Base-by-base conservation (phyloP, 2,113 vertebrate species). In the Hylia prasina region DNA sequence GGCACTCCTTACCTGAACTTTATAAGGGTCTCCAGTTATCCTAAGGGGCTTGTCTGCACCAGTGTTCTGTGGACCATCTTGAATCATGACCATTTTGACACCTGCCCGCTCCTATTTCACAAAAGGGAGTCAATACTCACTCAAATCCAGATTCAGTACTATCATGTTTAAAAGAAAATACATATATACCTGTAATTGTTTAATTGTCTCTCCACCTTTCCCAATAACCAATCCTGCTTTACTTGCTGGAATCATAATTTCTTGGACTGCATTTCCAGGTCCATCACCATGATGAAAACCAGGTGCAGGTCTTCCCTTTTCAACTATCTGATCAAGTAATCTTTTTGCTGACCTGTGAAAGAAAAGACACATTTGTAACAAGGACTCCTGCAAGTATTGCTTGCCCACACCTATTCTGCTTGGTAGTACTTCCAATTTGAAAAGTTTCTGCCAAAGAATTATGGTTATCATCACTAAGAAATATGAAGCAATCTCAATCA, bases 81-180 rank as follows among this genome's bases (percentile, higher is more conserved):
- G 99, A 97, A 99, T 99, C 99, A 99, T 99, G 31, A 99, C 99
- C 99, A 99, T 99, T 97, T 99, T 99, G 78, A 99, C 99, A 82
- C 99, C 99, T 63, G 99, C 99, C 58, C 99, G 97, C 77, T 99
- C 99, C 99, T 99, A 48, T 86, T 94, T 65, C 35, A 95, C 28
- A 94, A 70, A 64, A 96, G 2, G 27, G 71, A 91, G 54, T 90
- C n/a, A 95, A 16, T 31, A 83, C 23, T 58, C 81, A 94, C 61
- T 37, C 22, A 73, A 92, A 94, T 68, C 23, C 15, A 39, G 11
- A 69, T 33, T 4, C 11, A 1, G 9, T n/a, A 64, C 30, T 5
- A 30, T 21, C 47, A 37, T 22, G 7, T 44, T 79, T 80, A 47
- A 6, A 93, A 63, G 2, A 66, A 6, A 5, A 48, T 4, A 69